phyloP scores from a whole-genome alignment of 2,797 vertebrate species.

The Carcharodon carcharias region DNA sequence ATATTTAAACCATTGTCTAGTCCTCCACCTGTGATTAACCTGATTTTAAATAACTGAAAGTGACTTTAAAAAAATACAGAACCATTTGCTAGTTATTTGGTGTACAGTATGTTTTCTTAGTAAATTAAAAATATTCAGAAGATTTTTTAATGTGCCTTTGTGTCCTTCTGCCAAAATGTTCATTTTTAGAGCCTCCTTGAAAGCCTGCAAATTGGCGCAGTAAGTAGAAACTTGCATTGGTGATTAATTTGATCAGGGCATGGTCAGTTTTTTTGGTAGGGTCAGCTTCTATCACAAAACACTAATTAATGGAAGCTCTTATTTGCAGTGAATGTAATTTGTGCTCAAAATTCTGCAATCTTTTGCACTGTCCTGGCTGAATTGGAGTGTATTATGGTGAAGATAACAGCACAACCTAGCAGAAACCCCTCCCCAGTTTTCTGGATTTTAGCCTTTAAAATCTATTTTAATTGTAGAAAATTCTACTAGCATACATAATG shows the following conservation, averaged over 20 bases:
- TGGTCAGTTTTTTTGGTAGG: no score
- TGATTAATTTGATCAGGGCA: not conserved
- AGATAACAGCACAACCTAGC: not conserved
- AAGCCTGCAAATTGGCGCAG: not conserved
- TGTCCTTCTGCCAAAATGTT: not conserved
- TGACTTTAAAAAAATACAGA: not conserved
- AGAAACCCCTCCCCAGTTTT: not conserved
- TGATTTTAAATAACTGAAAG: slow-evolving; percentile 1
- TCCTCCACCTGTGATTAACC: not conserved
- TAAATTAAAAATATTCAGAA: not conserved
- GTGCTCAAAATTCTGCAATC: not conserved
- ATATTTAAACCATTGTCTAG: not conserved
- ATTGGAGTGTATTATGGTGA: not conserved
- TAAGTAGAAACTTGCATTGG: not conserved
- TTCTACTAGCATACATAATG: no score
- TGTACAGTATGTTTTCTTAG: not conserved
- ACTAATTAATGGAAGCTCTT: not conserved
- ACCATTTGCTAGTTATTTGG: not conserved
- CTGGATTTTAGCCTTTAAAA: not conserved
- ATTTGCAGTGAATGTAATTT: not conserved
- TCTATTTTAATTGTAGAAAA: no score
- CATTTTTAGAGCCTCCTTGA: not conserved
- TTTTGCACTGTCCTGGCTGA: not conserved
- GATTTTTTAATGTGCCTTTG: not conserved
- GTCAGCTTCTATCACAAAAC: not conserved